These are phyloP conservation scores for Pemphigus obesinymphae DNA, from an alignment of 1,140 invertebrate species.

Conservation along the genomic window DNA sequence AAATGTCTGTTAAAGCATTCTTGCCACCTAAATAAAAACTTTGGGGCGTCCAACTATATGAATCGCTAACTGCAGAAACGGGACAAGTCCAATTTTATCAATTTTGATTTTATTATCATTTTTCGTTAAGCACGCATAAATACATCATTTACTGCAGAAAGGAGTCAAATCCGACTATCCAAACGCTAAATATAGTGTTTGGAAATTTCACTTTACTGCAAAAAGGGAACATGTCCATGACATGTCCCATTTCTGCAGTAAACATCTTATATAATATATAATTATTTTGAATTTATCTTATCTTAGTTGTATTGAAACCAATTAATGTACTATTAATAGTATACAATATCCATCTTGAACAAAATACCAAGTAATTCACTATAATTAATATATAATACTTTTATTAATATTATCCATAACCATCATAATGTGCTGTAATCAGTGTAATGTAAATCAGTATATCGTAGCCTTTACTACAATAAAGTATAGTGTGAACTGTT, in stretches of 20 bases:
- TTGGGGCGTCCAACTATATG: too few species aligned
- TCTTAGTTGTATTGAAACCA: neutral
- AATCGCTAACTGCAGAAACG: too few species aligned
- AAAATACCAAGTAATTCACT: neutral
- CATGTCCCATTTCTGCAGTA: constrained; percentile 12
- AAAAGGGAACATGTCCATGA: neutral
- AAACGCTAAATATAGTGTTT: neutral
- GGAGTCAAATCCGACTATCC: neutral
- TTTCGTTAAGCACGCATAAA: too few species aligned
- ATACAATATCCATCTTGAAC: neutral
- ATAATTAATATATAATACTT: neutral
- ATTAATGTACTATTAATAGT: neutral
- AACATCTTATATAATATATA: neutral
- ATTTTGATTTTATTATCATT: too few species aligned
- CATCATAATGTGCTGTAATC: neutral
- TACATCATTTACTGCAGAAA: neutral
- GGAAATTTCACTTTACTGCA: neutral
- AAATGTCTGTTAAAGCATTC: too few species aligned
- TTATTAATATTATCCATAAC: neutral
- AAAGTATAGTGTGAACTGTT: constrained; percentile 1
- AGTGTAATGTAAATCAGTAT: neutral
- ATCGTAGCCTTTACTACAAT: neutral
- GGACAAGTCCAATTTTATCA: too few species aligned
- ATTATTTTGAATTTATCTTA: neutral
- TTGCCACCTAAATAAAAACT: too few species aligned